Evolutionary conservation across 2,888 invertebrate genomes (phyloP), one percentile per base, ranked within the genome.

Genomic region (Diaperis boleti): DNA sequence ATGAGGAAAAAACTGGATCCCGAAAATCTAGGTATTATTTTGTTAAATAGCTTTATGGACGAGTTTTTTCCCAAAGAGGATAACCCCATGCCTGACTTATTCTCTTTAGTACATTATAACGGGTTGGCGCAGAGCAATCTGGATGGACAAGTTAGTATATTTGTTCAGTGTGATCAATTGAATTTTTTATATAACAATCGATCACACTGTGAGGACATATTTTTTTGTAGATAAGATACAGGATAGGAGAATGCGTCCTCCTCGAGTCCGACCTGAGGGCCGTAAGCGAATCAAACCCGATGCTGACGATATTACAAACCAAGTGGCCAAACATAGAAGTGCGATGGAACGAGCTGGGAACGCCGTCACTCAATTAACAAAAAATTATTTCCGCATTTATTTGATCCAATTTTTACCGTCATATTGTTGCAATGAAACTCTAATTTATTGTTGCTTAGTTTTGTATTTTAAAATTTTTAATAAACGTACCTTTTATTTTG

Each of bases 241-340:
- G 88, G 69, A 87, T 89, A 68, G 96, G 95, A 0, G 87, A 90
- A 59, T 95, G 95, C 0, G 91, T 92, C 37, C 83, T 96, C 66
- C 84, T 94, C 45, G 96, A 96, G 82, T 91, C 93, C 72, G 93
- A 94, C 73, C 86, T 95, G 72, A 91, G 91, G 70, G 91, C 93
- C 39, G 88, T 94, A 68, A 89, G 91, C 74, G 90, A 91, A 73
- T 90, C 91, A 8, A 93, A 95, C 80, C 90, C 92, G 59, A 94
- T 96, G 89, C 86, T 95, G 71, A 94, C 95, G 20, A 95, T 95
- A 76, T 85, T 97, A 72, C 95, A 96, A 82, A 96, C 96, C 55
- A 96, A 96, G 83, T 97, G 96, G 97, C 96, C 96, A 74, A 95
- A 91, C 79, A 94, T 97, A 77, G 96, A 96, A 79, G 88, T 97